Percentiles rank a stretch among this genome's conserved stretches.
phyloP scores from a whole-genome alignment of 1,140 invertebrate species.

The Magallana gigas region DNA sequence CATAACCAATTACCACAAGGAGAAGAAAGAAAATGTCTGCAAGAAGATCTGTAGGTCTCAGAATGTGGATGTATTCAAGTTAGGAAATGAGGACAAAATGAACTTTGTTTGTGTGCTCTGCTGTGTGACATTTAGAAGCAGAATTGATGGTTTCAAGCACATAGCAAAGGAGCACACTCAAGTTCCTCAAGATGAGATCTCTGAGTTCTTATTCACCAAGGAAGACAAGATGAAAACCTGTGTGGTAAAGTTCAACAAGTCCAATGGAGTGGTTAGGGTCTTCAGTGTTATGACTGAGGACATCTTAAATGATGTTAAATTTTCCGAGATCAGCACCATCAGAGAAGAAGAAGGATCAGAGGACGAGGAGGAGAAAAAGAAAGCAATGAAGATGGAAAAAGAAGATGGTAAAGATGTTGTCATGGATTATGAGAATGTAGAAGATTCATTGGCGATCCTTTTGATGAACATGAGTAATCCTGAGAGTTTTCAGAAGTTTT shows the following conservation, averaged over 20 bases:
- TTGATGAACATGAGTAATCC: conserved; percentile 11
- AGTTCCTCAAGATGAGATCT: conserved; percentile 2
- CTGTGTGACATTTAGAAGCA: conserved; percentile 27
- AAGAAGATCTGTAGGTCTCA: conserved; percentile 20
- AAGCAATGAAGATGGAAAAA: conserved; percentile 8
- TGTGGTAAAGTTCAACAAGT: background rate
- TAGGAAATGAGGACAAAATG: conserved; percentile 35
- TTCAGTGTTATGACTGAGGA: background rate
- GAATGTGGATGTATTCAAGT: conserved; percentile 36
- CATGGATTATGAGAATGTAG: conserved; percentile 14
- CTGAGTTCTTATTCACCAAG: background rate
- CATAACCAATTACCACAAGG: background rate
- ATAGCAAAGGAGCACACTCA: background rate
- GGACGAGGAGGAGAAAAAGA: background rate
- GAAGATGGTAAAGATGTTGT: background rate
- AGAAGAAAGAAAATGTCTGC: conserved; percentile 7
- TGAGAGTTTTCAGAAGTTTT: conserved; percentile 21
- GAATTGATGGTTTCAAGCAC: conserved; percentile 28
- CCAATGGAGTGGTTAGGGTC: background rate
- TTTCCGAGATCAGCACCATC: background rate
- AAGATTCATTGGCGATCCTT: background rate
- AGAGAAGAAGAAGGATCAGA: background rate
- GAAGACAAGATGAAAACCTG: conserved; percentile 28
- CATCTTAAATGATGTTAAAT: conserved; percentile 27
- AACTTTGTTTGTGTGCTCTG: conserved; percentile 31